Base-by-base conservation (phyloP, 2,113 vertebrate genomes). In the Leucoraja erinaceus region DNA sequence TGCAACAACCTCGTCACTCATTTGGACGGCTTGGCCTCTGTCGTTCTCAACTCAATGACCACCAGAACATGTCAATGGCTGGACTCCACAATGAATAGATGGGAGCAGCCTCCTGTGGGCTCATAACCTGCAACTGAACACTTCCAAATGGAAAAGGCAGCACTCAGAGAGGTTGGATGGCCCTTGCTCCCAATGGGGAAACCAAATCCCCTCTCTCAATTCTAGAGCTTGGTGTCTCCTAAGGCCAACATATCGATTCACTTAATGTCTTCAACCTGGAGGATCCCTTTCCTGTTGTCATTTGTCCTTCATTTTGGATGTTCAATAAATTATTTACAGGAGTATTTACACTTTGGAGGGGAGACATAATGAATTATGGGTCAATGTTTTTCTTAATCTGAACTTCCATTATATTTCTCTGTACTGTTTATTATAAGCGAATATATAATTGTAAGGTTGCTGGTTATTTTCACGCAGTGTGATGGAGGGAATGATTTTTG, bases 181-280 rank as follows among this genome's bases (percentile, higher is more conserved):
- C 28, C 25, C 63, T 16, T 1, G 0, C 63, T 88, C 83, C 83
- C 28, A 66, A 63, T 11, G 28, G 25, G 59, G 59, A 86, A 63
- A 86, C 59, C n/a, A 14, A 63, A 86, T 63, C n/a, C 83, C 31
- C 83, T 18, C 28, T 66, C 25, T 1, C 12, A 88, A 66, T 88
- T 31, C 83, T 63, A n/a, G 16, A 88, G 14, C 12, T 88, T 31
- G 83, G 28, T 16, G 59, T 66, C 59, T 7, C 28, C 83, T 66
- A 16, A 63, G 18, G 1, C 14, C 10, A 16, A 66, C 20, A 14
- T 63, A 88, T 88, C 63, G 12, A 88, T 63, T 63, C 7, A 6
- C 38, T n/a, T 63, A 66, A 88, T 88, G 59, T n/a, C 63, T 88
- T 88, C 28, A 88, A 63, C 12, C 59, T 88, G 63, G 83, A 86